phyloP scores from a whole-genome alignment of 2,888 invertebrate genomes.

The Lucinisca nassula region DNA sequence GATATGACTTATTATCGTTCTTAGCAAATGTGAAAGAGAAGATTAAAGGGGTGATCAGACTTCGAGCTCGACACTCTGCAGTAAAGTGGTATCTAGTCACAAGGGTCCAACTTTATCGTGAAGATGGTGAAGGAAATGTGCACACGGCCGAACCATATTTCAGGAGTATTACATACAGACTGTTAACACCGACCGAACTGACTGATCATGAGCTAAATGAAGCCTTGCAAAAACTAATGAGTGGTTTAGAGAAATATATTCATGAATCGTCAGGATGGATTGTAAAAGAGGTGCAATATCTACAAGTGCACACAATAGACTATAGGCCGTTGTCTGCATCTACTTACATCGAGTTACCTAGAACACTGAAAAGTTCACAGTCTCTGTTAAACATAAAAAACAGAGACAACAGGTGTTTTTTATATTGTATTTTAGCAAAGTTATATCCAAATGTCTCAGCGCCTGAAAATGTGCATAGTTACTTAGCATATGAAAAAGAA shows the following conservation, averaged over 20 bases:
- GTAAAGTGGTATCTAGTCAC: not conserved
- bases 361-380: not conserved
- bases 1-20: not conserved
- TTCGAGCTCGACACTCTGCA: not conserved
- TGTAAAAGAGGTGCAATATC: not conserved
- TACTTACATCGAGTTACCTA: slow-evolving; percentile 1
- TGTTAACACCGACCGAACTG: not conserved
- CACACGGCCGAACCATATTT: not conserved
- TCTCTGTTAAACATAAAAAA: slow-evolving; percentile 27
- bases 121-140: not conserved
- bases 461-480: not conserved
- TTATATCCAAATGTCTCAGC: not conserved
- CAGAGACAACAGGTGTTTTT: slow-evolving; percentile 20
- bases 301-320: not conserved
- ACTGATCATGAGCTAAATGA: not conserved
- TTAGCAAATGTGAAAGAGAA: not conserved
- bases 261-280: not conserved
- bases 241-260: not conserved
- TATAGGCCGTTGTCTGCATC: slow-evolving; percentile 26
- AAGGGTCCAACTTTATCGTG: not conserved
- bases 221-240: not conserved
- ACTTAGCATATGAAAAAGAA: not conserved
- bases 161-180: not conserved
- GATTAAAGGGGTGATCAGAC: not conserved
- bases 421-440: slow-evolving; percentile 19